Base-by-base conservation (phyloP, 2,888 invertebrate genomes). In the Drosophila nigricruria region DNA sequence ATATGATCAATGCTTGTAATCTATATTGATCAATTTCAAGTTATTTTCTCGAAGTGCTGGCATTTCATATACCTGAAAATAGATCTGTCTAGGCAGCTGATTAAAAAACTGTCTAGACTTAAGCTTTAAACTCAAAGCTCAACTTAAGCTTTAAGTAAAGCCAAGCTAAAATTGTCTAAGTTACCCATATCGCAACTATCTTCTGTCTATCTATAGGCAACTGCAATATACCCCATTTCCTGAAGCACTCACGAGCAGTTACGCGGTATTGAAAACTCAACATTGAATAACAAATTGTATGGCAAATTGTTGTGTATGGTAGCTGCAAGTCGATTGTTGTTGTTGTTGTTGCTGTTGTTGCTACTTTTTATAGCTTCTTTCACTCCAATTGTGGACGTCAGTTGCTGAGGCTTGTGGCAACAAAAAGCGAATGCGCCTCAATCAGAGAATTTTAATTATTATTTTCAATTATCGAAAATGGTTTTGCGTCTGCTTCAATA, bases 361-460 rank as follows among this genome's bases (percentile, higher is more conserved):
- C 38, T 64, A 52, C 47, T 65, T 79, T 77, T 84, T 83, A 82
- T 84, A 70, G 83, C 82, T 70, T 79, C 79, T 79, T 83, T 76
- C 82, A 74, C 73, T 83, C 86, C 83, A 86, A 81, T 82, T 86
- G 79, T 69, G 86, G 73, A 77, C 82, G 84, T 79, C 84, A 81
- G 53, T 40, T 43, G 54, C 16, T 57, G 54, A 16, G 58, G 32
- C 23, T 20, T 16, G n/a, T n/a, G n/a, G 27, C 32, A 63, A 6
- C 36, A 52, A 23, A 53, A 64, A 64, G 50, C 54, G 42, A 62
- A 62, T 56, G 67, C 36, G 74, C 70, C 76, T 81, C 85, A 87
- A 87, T 90, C 91, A 81, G 88, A 83, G 91, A 90, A 90, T 90
- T 90, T 90, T 90, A 90, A 91, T 90, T 89, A 89, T 90, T 86